Evolutionary conservation across 2,888 invertebrate genomes (phyloP), one percentile per base, ranked within the genome.

Genomic region (Ophion ellenae): DNA sequence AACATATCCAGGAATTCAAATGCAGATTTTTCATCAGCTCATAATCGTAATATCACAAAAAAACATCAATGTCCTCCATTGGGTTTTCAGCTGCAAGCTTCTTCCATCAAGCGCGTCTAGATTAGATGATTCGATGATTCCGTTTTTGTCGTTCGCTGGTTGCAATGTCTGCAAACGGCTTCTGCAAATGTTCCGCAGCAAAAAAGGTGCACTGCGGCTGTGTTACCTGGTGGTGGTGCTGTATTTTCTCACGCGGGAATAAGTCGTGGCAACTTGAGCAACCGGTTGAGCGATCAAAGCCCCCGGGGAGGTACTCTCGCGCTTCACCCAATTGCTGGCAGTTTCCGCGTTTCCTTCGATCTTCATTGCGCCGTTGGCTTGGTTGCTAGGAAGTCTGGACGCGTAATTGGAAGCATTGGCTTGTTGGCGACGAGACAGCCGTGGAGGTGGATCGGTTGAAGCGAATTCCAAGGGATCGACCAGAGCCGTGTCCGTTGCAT

Each of bases 211-310:
- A 53, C 53, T 17, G 17, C n/a, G 17, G 5, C 64, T 14, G 9
- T 14, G 61, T 84, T 69, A 74, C 14, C 53, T 61, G 67, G 61
- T 53, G 5, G 36, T 24, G n/a, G 47, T 4, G 11, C 57, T 69
- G 77, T 77, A 77, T 11, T 53, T 84, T 36, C 77, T 63, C 36
- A 84, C 74, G 67, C 36, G 76, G 9, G 81, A 77, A 63, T 84
- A 77, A 36, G 84, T 66, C 17, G 4, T 53, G 4, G 71, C 77
- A 6, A 63, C 53, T 61, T 77, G 59, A 57, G 81, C 66, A 7
- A 32, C 64, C 45, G 82, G 70, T 45, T 53, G 24, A 17, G 9
- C 47, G 11, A 64, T 47, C 45, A 71, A 17, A 24, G 40, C 53
- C 40, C 45, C 47, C 2, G 82, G 45, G 14, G 14, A 67, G n/a